These are phyloP conservation scores for Steinernema khuongi DNA, from an alignment of 1,140 invertebrate species.

Conservation along the genomic window DNA sequence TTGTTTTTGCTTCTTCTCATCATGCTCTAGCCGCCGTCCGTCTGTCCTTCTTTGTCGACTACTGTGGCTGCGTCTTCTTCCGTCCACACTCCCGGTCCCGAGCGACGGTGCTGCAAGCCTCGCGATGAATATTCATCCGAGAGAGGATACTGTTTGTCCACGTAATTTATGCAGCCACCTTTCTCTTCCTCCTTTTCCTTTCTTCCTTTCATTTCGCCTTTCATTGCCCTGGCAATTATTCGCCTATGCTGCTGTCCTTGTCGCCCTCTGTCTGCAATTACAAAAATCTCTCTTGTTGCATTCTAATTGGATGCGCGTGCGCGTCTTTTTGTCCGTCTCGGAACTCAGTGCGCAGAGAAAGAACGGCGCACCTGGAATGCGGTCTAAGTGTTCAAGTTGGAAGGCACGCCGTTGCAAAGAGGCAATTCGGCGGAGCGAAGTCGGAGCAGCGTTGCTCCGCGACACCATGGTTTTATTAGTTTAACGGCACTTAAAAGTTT, in stretches of 20 bases:
- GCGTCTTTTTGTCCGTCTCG: not conserved
- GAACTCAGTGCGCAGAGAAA: not conserved
- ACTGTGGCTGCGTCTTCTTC: not conserved
- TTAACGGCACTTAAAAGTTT: conserved; percentile 5
- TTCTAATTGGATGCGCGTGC: not conserved
- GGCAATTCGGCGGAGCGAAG: not conserved
- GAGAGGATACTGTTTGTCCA: not conserved
- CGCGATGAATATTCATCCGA: not conserved
- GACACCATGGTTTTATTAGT: conserved; percentile 15
- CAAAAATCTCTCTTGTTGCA: conserved; percentile 15
- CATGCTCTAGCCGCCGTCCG: not conserved
- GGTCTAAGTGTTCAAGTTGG: not conserved
- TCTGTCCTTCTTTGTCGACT: too few relatives aligned
- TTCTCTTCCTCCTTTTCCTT: not conserved
- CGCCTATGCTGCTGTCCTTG: not conserved
- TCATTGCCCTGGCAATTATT: conserved; percentile 5
- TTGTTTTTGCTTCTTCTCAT: conserved; percentile 13
- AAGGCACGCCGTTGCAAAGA: not conserved
- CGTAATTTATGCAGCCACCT: conserved; percentile 3
- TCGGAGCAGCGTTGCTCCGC: not conserved
- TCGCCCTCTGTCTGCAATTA: not conserved
- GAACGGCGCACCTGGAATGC: not conserved
- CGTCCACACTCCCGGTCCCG: not conserved
- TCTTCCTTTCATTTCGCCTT: not conserved
- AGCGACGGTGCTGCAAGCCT: not conserved